phyloP scores from a whole-genome alignment of 2,888 invertebrate species.

The Macaria liturata region DNA sequence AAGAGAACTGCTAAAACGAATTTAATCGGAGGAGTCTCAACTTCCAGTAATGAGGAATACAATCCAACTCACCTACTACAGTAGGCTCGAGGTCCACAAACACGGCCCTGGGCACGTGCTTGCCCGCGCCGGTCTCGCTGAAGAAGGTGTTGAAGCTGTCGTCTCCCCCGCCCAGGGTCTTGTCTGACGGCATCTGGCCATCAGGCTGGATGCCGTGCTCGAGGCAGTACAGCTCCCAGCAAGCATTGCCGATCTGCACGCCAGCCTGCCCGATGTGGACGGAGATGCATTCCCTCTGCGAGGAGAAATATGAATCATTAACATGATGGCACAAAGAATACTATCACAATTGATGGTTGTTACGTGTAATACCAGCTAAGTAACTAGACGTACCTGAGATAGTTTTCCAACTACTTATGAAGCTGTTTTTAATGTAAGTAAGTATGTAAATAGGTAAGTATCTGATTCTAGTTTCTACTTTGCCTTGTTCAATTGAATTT shows the following conservation, averaged over 20 bases:
- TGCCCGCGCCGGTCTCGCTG: slow-evolving; percentile 89
- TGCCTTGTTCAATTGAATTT: too few species aligned
- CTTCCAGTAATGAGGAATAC: too few species aligned
- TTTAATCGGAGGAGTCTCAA: too few species aligned
- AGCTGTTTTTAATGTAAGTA: too few species aligned
- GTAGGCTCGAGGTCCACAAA: slow-evolving; percentile 97
- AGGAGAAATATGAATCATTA: slow-evolving; percentile 6
- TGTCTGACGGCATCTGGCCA: slow-evolving; percentile 94
- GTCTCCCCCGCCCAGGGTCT: slow-evolving; percentile 88
- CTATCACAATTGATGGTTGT: too few species aligned
- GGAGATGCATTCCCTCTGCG: slow-evolving; percentile 92
- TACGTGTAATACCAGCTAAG: too few species aligned
- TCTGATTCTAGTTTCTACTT: too few species aligned
- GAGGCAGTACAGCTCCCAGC: slow-evolving; percentile 93
- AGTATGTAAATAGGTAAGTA: too few species aligned
- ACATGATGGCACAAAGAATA: too few species aligned
- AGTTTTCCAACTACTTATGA: too few species aligned
- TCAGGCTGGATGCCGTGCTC: slow-evolving; percentile 94
- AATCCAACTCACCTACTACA: slow-evolving; percentile 87
- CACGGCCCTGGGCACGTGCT: slow-evolving; percentile 94
- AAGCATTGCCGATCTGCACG: slow-evolving; percentile 93
- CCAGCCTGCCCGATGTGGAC: slow-evolving; percentile 94
- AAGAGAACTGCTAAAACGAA: too few species aligned
- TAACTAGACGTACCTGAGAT: too few species aligned
- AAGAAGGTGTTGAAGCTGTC: slow-evolving; percentile 92